Base-by-base conservation (phyloP, 2,113 vertebrate genomes). In the Chaetops frenatus region DNA sequence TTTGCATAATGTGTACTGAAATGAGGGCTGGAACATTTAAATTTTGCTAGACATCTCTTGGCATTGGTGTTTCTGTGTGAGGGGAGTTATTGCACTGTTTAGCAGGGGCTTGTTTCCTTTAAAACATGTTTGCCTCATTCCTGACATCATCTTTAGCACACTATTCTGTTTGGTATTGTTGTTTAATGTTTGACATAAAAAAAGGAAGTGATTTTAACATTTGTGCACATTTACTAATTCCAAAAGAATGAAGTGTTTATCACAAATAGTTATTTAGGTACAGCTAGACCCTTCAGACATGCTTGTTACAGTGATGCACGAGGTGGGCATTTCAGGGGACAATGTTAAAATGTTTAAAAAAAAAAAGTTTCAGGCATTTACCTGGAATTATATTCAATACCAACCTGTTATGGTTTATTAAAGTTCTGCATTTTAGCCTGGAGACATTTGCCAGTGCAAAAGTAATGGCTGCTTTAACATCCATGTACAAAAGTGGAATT, bases 401-500 rank as follows among this genome's bases (percentile, higher is more conserved):
- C 9, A 72, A 77, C 92, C 87, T 95, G 95, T 72, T 95, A 92
- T 93, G 86, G 94, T 85, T 97, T 98, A 96, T 97, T 97, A 95
- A 97, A 98, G 94, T 97, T 95, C 94, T 86, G 65, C 53, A 78
- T 88, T 94, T 96, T 95, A 95, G 94, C 96, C 97, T 97, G 88
- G 92, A 97, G 97, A 96, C 88, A 85, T 97, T 97, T 97, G 91
- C 96, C 65, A 38, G 93, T 92, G 94, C 90, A 78, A 93, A 97
- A 94, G 90, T 87, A 97, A 97, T 94, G 96, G 78, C 94, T 97
- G 92, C 90, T 89, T 97, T 97, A 97, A 97, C 95, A 96, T 97
- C 96, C 91, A 15, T 97, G 97, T 97, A 97, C 97, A 96, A 90
- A 97, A 97, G 97, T 98, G 98, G 98, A 98, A 98, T 98, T 98